A percentile compares a stretch with the other conserved stretches of the same genome.
Evolutionary conservation across 1,140 invertebrate species (phyloP).

Genomic region (Lasioglossum albipes): DNA sequence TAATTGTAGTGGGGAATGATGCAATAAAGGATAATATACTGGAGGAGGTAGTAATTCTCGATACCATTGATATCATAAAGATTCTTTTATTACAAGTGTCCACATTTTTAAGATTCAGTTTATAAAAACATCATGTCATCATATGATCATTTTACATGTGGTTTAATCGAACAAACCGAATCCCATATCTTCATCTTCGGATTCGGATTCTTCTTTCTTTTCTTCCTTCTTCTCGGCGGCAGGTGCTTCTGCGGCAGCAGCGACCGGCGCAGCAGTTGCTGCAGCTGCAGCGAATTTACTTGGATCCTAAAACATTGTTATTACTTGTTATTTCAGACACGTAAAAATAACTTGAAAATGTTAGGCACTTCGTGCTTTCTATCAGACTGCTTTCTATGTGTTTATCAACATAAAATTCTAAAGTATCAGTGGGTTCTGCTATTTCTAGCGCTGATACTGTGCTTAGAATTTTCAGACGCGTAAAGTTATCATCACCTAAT

Average conservation of each 20-base stretch:
- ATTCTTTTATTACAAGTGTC: slow-evolving; percentile 5
- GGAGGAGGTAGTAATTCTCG: neutral
- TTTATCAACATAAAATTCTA: slow-evolving; percentile 57
- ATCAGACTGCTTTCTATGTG: slow-evolving; percentile 57
- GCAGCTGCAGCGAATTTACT: slow-evolving; percentile 92
- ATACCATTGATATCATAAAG: neutral
- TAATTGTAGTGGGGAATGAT: neutral
- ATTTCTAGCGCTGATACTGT: slow-evolving; percentile 74
- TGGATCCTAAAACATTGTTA: slow-evolving; percentile 87
- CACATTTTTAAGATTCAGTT: neutral
- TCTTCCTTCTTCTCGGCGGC: slow-evolving; percentile 85
- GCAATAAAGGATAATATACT: neutral
- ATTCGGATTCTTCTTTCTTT: slow-evolving; percentile 89
- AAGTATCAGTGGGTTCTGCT: slow-evolving; percentile 75
- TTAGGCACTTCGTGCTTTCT: neutral
- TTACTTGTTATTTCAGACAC: slow-evolving; percentile 31
- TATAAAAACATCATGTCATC: neutral
- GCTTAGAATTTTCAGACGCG: slow-evolving; percentile 57
- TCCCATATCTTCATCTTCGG: slow-evolving; percentile 97
- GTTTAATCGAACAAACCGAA: slow-evolving; percentile 98
- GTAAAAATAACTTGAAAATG: no score
- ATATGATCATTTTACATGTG: neutral
- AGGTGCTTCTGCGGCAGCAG: slow-evolving; percentile 82
- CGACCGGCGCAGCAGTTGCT: slow-evolving; percentile 82
- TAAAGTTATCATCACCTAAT: slow-evolving; percentile 58